Percentiles rank a stretch among this genome's conserved stretches.
Conservation (phyloP, 2,888 invertebrate species). For the Heliconius hortense region DNA sequence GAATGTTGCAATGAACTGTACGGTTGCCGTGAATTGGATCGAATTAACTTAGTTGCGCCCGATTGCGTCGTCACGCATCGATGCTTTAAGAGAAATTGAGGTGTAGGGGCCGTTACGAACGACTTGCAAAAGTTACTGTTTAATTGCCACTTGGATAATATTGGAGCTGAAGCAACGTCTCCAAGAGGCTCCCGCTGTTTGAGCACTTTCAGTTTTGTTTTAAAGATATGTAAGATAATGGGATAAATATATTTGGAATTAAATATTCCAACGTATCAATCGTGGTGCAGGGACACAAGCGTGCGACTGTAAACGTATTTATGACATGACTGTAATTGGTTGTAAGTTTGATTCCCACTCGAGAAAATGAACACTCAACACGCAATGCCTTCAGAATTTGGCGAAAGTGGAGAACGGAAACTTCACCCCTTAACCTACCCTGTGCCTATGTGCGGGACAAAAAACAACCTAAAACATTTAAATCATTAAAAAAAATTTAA, state of each 20-base stretch:
- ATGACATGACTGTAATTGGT: too few species aligned
- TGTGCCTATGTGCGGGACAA: too few species aligned
- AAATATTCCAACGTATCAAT: neutral
- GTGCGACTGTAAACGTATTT: too few species aligned
- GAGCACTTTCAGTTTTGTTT: neutral
- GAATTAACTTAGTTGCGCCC: conserved; percentile 75
- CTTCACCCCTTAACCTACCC: too few species aligned
- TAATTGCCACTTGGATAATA: conserved; percentile 54
- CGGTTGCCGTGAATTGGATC: conserved; percentile 72
- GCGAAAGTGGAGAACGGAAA: too few species aligned
- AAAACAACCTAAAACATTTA: neutral
- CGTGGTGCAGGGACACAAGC: too few species aligned
- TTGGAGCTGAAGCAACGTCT: neutral
- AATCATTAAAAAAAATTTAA: neutral
- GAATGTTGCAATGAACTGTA: conserved; percentile 65
- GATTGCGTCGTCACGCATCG: conserved; percentile 77
- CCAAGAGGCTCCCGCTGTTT: neutral
- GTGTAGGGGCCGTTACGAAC: conserved; percentile 70
- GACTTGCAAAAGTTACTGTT: conserved; percentile 74
- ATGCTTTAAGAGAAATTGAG: conserved; percentile 75
- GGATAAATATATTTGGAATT: neutral
- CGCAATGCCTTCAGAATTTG: too few species aligned
- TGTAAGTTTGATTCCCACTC: too few species aligned
- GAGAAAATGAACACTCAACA: too few species aligned
- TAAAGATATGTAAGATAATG: neutral